Conservation (phyloP, 2,797 vertebrate species). For the Xerus rutilus region DNA sequence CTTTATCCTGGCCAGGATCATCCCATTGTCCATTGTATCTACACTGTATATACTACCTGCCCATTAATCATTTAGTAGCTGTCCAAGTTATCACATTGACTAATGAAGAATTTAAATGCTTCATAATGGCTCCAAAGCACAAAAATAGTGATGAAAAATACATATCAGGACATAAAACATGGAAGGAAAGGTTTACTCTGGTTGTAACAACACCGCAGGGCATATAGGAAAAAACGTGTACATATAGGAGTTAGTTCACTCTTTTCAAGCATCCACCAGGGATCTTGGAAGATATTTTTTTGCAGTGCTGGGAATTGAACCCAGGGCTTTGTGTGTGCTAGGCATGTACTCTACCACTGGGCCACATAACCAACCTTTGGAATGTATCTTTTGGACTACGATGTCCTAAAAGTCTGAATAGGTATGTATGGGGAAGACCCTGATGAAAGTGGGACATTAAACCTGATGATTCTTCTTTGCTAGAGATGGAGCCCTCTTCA, state of each 20-base stretch:
- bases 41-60: not conserved
- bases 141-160: not conserved
- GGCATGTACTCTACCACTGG: too few relatives aligned
- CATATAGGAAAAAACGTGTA: not conserved
- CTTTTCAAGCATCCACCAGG: not conserved
- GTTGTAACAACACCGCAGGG: not conserved
- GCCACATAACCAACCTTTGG: too few relatives aligned
- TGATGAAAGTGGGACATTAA: not conserved
- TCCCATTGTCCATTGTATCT: too few relatives aligned
- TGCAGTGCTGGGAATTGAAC: too few relatives aligned
- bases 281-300: too few relatives aligned
- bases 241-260: not conserved
- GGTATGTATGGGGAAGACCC: not conserved
- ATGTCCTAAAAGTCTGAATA: not conserved
- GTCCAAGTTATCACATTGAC: not conserved
- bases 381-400: not conserved
- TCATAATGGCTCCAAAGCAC: not conserved
- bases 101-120: not conserved
- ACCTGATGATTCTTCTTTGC: not conserved
- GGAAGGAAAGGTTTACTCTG: not conserved
- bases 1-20: not conserved
- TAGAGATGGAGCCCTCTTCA: not conserved
- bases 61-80: not conserved
- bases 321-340: too few relatives aligned
- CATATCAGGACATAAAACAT: not conserved